A percentile compares a stretch with the other conserved stretches of the same genome.
Evolutionary conservation across 2,113 vertebrate species (phyloP).

Genomic region (Trichechus manatus): DNA sequence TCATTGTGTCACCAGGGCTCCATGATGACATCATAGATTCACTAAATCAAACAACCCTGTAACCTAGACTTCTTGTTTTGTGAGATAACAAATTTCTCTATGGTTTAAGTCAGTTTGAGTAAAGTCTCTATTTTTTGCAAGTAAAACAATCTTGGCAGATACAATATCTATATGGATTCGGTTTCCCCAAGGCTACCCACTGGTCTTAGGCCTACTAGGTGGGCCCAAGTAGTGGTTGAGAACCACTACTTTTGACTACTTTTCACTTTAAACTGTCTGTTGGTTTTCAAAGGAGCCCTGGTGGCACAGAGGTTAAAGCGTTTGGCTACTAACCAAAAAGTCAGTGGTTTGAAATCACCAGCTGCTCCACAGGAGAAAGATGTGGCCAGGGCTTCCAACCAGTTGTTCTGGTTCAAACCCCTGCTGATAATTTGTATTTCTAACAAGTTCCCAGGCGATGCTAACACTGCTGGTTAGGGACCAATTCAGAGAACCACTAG

Average conservation of each 20-base stretch:
- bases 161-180: not conserved
- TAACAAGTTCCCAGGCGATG: too few species aligned
- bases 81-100: not conserved
- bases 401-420: too few species aligned
- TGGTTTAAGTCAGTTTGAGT: not conserved
- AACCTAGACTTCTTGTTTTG: not conserved
- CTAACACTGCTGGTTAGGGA: too few species aligned
- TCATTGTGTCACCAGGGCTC: too few species aligned
- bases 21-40: not conserved
- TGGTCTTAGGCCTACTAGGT: not conserved
- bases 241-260: not conserved
- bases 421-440: too few species aligned
- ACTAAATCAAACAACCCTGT: not conserved
- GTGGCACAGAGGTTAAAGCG: too few species aligned
- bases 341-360: too few species aligned
- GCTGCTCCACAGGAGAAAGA: too few species aligned
- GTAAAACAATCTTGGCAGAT: not conserved
- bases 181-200: not conserved
- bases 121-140: not conserved
- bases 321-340: too few species aligned
- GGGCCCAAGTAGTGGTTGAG: not conserved
- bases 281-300: not conserved
- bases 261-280: not conserved
- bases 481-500: too few species aligned
- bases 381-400: too few species aligned